These are phyloP conservation scores for Oscheius myriophilus DNA, from an alignment of 2,888 invertebrate genomes.

Conservation along the genomic window DNA sequence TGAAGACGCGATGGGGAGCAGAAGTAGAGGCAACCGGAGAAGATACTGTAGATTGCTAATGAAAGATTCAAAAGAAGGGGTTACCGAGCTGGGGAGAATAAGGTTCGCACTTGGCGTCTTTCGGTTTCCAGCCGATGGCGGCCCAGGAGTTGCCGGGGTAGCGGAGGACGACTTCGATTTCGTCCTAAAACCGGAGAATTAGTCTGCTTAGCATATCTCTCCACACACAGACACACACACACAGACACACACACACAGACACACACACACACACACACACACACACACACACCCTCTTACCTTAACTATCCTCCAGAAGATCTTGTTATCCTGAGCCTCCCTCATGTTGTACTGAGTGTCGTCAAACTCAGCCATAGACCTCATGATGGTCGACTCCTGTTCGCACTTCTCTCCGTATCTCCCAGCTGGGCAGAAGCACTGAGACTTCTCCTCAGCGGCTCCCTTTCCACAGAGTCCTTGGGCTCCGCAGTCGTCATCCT, in stretches of 20 bases:
- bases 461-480: slow-evolving; percentile 81
- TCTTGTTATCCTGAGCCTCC: slow-evolving; percentile 77
- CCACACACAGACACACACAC: too few species aligned
- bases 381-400: slow-evolving; percentile 41
- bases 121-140: slow-evolving; percentile 90
- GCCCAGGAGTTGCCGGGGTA: slow-evolving; percentile 89
- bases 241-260: too few species aligned
- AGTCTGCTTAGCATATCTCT: not conserved
- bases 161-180: slow-evolving; percentile 86
- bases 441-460: slow-evolving; percentile 72
- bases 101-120: slow-evolving; percentile 38
- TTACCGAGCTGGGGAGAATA: not conserved
- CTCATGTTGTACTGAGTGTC: slow-evolving; percentile 51
- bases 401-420: slow-evolving; percentile 76
- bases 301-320: slow-evolving; percentile 83
- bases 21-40: not conserved
- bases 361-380: slow-evolving; percentile 53
- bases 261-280: too few species aligned
- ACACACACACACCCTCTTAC: too few species aligned
- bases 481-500: slow-evolving; percentile 85
- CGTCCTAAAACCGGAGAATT: slow-evolving; percentile 74
- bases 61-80: not conserved
- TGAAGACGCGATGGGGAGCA: not conserved
- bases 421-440: slow-evolving; percentile 88
- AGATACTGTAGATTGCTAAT: not conserved